A percentile compares a stretch with the other conserved stretches of the same genome.
Evolutionary conservation across 2,888 invertebrate species (phyloP).

Genomic region (Diogma glabrata): DNA sequence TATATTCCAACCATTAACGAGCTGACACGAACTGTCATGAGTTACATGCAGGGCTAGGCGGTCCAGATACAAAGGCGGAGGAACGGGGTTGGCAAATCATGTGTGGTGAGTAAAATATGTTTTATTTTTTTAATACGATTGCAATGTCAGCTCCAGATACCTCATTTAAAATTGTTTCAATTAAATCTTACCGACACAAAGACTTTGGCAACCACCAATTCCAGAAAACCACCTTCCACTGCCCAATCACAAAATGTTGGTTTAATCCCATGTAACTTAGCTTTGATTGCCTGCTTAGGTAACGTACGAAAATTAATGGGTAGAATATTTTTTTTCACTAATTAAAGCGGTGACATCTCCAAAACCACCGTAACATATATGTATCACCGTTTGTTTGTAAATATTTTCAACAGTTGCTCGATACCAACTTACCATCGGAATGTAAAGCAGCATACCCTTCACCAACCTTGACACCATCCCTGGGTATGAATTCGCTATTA

Average conservation of each 20-base stretch:
- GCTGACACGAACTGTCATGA: no score
- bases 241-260: slow-evolving; percentile 38
- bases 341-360: slow-evolving; percentile 48
- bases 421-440: slow-evolving; percentile 55
- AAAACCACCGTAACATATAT: slow-evolving; percentile 51
- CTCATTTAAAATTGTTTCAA: no score
- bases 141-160: no score
- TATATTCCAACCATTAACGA: no score
- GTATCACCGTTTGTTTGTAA: slow-evolving; percentile 42
- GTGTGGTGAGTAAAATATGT: no score
- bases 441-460: slow-evolving; percentile 58
- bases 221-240: slow-evolving; percentile 60
- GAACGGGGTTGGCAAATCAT: no score
- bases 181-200: no score
- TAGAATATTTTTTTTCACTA: slow-evolving; percentile 41
- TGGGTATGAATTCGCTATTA: slow-evolving; percentile 39
- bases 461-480: slow-evolving; percentile 41
- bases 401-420: slow-evolving; percentile 47
- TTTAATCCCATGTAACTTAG: slow-evolving; percentile 45
- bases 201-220: slow-evolving; percentile 53
- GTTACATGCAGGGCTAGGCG: no score
- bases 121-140: no score
- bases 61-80: no score
- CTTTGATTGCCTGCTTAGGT: slow-evolving; percentile 54
- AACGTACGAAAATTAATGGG: slow-evolving; percentile 43